Percentiles rank a stretch among this genome's conserved stretches.
Conservation (phyloP, 2,797 vertebrate species). For the Enteromius mattozi region DNA sequence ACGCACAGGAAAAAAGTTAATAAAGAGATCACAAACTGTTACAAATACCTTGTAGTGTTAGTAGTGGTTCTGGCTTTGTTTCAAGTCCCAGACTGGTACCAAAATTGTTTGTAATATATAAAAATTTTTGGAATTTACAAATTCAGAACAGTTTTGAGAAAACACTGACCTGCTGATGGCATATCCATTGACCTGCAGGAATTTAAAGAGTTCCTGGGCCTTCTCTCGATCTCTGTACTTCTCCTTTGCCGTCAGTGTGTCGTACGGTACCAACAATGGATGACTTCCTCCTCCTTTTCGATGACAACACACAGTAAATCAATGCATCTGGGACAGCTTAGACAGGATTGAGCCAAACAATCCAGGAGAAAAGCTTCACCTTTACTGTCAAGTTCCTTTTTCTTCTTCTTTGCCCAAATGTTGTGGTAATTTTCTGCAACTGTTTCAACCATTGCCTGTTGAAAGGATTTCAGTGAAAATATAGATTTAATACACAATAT, state of each 20-base stretch:
- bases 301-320: slow-evolving; percentile 25
- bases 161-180: slow-evolving; percentile 84
- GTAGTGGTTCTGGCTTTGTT: neutral
- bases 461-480: neutral
- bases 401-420: slow-evolving; percentile 99
- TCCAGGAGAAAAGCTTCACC: slow-evolving; percentile 71
- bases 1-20: neutral
- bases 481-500: neutral
- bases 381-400: slow-evolving; percentile 91
- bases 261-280: slow-evolving; percentile 93
- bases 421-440: slow-evolving; percentile 99
- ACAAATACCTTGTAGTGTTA: too few relatives aligned
- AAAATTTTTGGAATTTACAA: too few relatives aligned
- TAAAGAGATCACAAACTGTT: neutral
- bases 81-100: neutral
- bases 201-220: slow-evolving; percentile 95
- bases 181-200: slow-evolving; percentile 92
- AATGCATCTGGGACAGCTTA: slow-evolving; percentile 2
- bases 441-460: slow-evolving; percentile 93
- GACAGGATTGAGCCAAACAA: slow-evolving; percentile 8
- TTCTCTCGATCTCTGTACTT: slow-evolving; percentile 95
- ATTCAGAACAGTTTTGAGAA: neutral
- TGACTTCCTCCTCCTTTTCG: slow-evolving; percentile 92
- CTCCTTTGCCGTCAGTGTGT: slow-evolving; percentile 97
- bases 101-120: neutral